Base-by-base conservation (phyloP, 2,888 invertebrate genomes). In the Lepidochrysops patricia region DNA sequence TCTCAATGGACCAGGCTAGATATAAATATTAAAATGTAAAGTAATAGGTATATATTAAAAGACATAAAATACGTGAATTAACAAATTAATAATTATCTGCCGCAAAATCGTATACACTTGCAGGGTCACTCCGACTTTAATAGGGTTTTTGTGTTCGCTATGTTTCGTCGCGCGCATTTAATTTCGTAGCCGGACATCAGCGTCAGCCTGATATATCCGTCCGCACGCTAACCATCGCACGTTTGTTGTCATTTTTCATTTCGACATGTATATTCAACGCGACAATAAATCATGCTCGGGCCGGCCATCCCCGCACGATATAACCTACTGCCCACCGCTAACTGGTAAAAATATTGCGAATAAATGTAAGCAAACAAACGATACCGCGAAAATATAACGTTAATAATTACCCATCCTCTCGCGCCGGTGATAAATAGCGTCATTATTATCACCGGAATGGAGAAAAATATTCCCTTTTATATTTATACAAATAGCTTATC, bases 221-320 rank as follows among this genome's bases (percentile, higher is more conserved):
- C 70, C 75, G 66, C 72, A 70, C 76, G 74, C 73, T 72, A 72
- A 75, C 76, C 75, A 76, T 77, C 77, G 73, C 75, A 73, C 75
- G 77, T 78, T 79, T 75, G 75, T 79, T 80, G 76, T 84, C 83
- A 86, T 87, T 87, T 87, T 87, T 89, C 88, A 88, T 87, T 79
- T 75, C 79, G 83, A 84, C 86, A 86, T 87, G 87, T 86, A 88
- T 89, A 87, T 87, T 89, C 86, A 88, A 84, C 84, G 75, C 72
- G 75, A 84, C 77, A 79, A 88, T 89, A 87, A 86, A 89, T 89
- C 88, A 89, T 80, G 77, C 74, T 67, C 72, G 76, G 77, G 78
- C 67, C 72, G 76, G 77, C 78, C 74, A 80, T 80, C 78, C 77
- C 73, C 75, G 73, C 76, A 75, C 77, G 79, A 76, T 82, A 82